Evolutionary conservation across 2,113 vertebrate species (phyloP), one percentile per base, ranked within the genome.

Genomic region (Pyxicephalus adspersus): DNA sequence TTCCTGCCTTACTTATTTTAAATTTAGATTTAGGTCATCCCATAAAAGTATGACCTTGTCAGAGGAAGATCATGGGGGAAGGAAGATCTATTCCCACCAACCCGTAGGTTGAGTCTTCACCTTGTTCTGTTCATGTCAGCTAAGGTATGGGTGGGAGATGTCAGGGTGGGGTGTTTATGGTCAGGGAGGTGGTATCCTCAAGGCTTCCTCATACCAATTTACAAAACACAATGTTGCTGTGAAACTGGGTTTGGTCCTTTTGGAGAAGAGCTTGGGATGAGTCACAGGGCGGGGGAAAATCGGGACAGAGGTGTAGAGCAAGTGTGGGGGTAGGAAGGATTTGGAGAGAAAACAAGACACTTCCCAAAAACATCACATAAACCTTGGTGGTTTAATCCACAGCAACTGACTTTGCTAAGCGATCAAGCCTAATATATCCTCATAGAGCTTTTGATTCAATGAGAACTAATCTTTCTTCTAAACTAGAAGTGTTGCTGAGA

Each of bases 261-360:
- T 81, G 79, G 79, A 81, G 68, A 73, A 73, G 79, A 73, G 79
- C 68, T 81, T 74, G 79, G 79, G 68, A 81, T 81, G 79, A 81
- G 45, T 81, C 79, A 81, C 70, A 73, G 79, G 79, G 79, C 79
- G 79, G 79, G 61, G 67, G n/a, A 64, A 61, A 63, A 73, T 72
- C 68, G 28, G 79, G 79, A 74, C 60, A 81, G 79, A 81, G 68
- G 79, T 81, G 79, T 74, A 81, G 45, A 73, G 67, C 66, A 22
- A 72, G 78, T 64, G 68, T 74, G 70, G 68, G 79, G 79, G 58
- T n/a, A 73, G 79, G 67, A 81, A 72, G 25, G 55, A 51, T 73
- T 63, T 73, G 64, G 45, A 81, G 68, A 72, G 58, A 81, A 81
- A 81, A 61, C 77, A 80, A 80, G 52, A 23, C 78, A 51, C 67